A percentile compares a stretch with the other conserved stretches of the same genome.
These are phyloP conservation scores for Ptyas mucosa DNA, from an alignment of 2,113 vertebrate genomes.

Conservation along the genomic window DNA sequence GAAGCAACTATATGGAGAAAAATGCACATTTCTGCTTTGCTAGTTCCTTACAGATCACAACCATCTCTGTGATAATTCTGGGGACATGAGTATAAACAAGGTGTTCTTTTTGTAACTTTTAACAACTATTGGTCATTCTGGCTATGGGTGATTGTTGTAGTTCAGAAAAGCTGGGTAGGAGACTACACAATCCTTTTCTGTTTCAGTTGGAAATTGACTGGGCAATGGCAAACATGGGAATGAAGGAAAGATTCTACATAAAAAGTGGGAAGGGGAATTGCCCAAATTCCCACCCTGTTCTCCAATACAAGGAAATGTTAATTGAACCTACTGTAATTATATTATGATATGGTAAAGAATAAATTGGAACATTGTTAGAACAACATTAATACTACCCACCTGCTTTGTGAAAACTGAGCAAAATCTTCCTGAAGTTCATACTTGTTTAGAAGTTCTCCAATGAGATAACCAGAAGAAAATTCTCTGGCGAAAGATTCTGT, in stretches of 20 bases:
- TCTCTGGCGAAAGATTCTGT: slow-evolving; percentile 78
- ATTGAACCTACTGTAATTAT: not conserved
- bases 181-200: not conserved
- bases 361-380: not conserved
- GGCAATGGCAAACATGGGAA: not conserved
- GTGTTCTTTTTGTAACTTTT: not conserved
- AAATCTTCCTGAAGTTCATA: slow-evolving; percentile 90
- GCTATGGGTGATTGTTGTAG: not conserved
- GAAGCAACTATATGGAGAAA: not conserved
- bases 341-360: not conserved
- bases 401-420: slow-evolving; percentile 82
- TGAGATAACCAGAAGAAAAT: slow-evolving; percentile 87
- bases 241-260: not conserved
- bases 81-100: not conserved
- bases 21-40: not conserved
- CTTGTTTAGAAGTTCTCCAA: slow-evolving; percentile 89
- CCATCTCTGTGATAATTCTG: not conserved
- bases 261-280: not conserved
- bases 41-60: not conserved
- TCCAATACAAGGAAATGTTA: not conserved
- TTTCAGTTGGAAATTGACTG: not conserved
- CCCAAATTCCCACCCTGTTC: not conserved
- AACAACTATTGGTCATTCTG: not conserved
- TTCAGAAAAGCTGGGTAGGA: not conserved
- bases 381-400: slow-evolving; percentile 69